Evolutionary conservation across 2,888 invertebrate species (phyloP), one percentile per base, ranked within the genome.

Genomic region (Rotaria macrura): DNA sequence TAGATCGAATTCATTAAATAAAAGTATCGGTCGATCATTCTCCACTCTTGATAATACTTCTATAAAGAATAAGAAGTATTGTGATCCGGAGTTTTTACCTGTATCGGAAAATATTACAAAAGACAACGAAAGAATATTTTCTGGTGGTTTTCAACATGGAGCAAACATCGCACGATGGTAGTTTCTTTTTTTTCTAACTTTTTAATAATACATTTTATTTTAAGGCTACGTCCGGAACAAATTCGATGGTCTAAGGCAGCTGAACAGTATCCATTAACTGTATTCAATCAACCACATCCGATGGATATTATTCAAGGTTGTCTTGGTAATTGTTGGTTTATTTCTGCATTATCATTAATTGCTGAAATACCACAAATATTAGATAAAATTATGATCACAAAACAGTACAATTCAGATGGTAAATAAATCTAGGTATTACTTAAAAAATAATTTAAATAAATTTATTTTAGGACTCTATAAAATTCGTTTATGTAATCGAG

Each of bases 401-500:
- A 79, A 79, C 79, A 79, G 43, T 79, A 79, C 20, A 79, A 79
- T 79, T 14, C 79, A n/a, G n/a, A 10, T 40, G 79, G 79, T 79
- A 79, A 43, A 7, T 43, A 43, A n/a, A 43, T 25, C 1, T 25
- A 79, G 25, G 43, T 40, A n/a, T 40, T 74, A 52, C 20, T 23
- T 20, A 52, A 52, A 20, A n/a, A 25, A 40, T 25, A 17, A 9
- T 12, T 3, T 40, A 74, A 25, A 74, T 74, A 12, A 40, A 10
- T 12, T 12, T 29, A 6, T 29, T 84, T 55, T 57, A 57, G 93
- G 93, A 17, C 92, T 91, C 12, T 93, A 93, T 88, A 92, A 92
- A 88, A 90, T 91, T n/a, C 87, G 90, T 12, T 93, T 99, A 86
- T 99, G 97, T 91, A 96, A 97, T 91, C 97, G 98, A 90, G 99